Percentiles rank a stretch among this genome's conserved stretches.
phyloP scores from a whole-genome alignment of 1,140 invertebrate species.

The Frieseomelitta varia region DNA sequence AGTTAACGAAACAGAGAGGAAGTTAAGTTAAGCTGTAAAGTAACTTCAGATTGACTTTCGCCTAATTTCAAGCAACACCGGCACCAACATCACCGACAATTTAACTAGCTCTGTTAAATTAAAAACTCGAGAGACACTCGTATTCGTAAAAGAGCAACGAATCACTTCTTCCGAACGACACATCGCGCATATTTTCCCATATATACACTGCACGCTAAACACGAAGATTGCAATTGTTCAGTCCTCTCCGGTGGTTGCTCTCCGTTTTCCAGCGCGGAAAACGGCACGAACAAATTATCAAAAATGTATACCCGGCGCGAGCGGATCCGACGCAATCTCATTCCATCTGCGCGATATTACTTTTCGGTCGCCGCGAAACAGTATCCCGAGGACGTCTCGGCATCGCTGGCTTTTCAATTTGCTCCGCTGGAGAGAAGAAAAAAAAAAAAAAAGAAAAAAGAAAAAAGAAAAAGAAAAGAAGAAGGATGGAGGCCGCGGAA shows the following conservation, averaged over 20 bases:
- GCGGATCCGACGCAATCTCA: slow-evolving; percentile 35
- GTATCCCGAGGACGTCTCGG: slow-evolving; percentile 47
- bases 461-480: slow-evolving; percentile 31
- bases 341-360: slow-evolving; percentile 59
- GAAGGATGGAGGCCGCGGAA: slow-evolving; percentile 41
- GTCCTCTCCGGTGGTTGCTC: background rate
- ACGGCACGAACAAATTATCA: slow-evolving; percentile 38
- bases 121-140: background rate
- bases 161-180: background rate
- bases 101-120: background rate
- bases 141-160: background rate
- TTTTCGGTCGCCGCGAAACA: slow-evolving; percentile 51
- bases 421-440: background rate
- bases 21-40: background rate
- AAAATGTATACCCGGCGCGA: slow-evolving; percentile 15
- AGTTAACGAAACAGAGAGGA: background rate
- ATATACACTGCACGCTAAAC: background rate
- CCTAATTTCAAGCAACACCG: too few species aligned
- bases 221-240: background rate
- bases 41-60: too few species aligned
- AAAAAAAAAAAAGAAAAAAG: slow-evolving; percentile 3
- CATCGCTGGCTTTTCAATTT: slow-evolving; percentile 75
- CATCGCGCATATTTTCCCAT: background rate
- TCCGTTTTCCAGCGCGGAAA: too few species aligned
- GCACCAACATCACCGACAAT: background rate